Conservation (phyloP, 92 coral and sea anemone species). For the Palythoa heliodiscus region DNA sequence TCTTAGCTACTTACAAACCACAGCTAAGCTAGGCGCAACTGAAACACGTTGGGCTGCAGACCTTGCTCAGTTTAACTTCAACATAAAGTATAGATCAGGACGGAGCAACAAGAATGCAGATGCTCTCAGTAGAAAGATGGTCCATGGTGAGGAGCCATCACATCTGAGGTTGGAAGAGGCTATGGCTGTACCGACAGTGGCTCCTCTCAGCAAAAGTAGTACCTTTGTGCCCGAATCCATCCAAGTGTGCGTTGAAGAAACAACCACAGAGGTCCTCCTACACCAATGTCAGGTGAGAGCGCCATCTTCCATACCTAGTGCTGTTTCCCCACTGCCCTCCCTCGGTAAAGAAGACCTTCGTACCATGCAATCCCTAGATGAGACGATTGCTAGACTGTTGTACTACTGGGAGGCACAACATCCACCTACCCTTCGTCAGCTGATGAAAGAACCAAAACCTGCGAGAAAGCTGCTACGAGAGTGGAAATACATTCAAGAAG, state of each 20-base stretch:
- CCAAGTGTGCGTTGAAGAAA: slow-evolving; percentile 30
- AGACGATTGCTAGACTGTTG: slow-evolving; percentile 52
- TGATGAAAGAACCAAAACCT: slow-evolving; percentile 56
- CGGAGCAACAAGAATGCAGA: slow-evolving; percentile 58
- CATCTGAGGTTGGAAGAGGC: slow-evolving; percentile 46
- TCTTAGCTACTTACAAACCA: slow-evolving; percentile 64
- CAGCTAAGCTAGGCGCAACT: slow-evolving; percentile 64
- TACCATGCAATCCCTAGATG: slow-evolving; percentile 45
- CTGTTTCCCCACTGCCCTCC: slow-evolving; percentile 33
- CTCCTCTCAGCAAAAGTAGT: slow-evolving; percentile 5
- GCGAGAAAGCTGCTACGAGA: slow-evolving; percentile 52
- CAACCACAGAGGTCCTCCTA: slow-evolving; percentile 30
- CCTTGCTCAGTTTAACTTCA: slow-evolving; percentile 62
- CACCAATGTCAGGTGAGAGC: slow-evolving; percentile 46
- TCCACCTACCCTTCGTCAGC: slow-evolving; percentile 60
- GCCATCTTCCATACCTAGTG: slow-evolving; percentile 7
- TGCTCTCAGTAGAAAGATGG: slow-evolving; percentile 58
- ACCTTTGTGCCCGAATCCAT: slow-evolving; percentile 44
- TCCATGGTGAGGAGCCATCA: slow-evolving; percentile 55
- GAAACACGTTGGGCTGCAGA: slow-evolving; percentile 62
- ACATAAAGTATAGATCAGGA: slow-evolving; percentile 58
- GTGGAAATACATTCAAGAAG: slow-evolving; percentile 55
- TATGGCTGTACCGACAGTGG: background rate
- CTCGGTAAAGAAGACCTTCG: slow-evolving; percentile 37
- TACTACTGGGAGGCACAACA: slow-evolving; percentile 49